A percentile compares a stretch with the other conserved stretches of the same genome.
Conservation (phyloP, 1,140 invertebrate species). For the Drosophila eugracilis region DNA sequence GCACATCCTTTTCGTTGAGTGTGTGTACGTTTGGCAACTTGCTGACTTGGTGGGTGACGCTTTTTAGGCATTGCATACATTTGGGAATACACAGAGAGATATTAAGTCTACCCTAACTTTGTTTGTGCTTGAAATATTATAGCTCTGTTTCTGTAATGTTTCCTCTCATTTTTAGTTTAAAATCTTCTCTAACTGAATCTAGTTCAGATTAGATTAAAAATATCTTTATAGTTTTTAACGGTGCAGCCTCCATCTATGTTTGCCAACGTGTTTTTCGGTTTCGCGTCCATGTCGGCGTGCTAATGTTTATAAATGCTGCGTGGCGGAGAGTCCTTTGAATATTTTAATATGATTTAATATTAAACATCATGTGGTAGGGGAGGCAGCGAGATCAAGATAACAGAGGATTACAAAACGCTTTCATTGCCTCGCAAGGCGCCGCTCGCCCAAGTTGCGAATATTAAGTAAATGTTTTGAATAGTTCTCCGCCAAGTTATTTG, state of each 20-base stretch:
- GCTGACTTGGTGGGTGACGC: constrained; percentile 72
- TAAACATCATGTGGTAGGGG: constrained; percentile 61
- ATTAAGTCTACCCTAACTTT: no score
- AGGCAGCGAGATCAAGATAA: constrained; percentile 80
- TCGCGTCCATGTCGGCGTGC: constrained; percentile 79
- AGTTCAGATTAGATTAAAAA: neutral
- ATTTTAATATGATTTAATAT: constrained; percentile 85
- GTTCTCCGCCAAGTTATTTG: constrained; percentile 82
- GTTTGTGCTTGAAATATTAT: no score
- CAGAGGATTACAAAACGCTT: constrained; percentile 82
- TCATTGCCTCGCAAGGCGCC: constrained; percentile 63
- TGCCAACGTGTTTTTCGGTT: constrained; percentile 74
- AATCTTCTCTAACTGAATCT: no score
- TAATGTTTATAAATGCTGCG: constrained; percentile 84
- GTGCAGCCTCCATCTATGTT: constrained; percentile 41
- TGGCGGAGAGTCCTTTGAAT: constrained; percentile 73
- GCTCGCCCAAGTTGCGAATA: constrained; percentile 60
- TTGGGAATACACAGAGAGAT: constrained; percentile 30
- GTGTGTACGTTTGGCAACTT: constrained; percentile 55
- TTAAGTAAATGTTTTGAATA: constrained; percentile 85
- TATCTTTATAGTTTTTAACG: neutral
- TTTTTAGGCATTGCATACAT: constrained; percentile 78
- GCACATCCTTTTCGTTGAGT: constrained; percentile 23
- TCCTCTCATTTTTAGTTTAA: no score
- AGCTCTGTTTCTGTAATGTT: no score